A percentile compares a stretch with the other conserved stretches of the same genome.
Conservation (phyloP, 2,113 vertebrate species). For the Protobothrops mucrosquamatus region DNA sequence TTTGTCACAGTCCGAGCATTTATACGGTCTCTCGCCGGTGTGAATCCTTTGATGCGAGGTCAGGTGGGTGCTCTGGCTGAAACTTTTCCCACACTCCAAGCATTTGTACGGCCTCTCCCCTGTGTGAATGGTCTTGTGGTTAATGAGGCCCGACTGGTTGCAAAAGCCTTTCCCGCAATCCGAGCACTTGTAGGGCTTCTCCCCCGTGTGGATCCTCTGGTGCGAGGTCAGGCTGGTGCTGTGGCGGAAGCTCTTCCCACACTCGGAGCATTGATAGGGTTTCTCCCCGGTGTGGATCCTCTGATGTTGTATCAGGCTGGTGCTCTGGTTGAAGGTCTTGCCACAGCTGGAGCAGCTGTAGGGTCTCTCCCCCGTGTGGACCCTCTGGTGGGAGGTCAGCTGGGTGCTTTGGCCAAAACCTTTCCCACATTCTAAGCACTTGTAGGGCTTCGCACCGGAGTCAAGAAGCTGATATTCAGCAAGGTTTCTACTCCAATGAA, state of each 20-base stretch:
- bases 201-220: slow-evolving; percentile 59
- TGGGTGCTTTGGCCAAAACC: slow-evolving; percentile 61
- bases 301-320: slow-evolving; percentile 58
- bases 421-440: slow-evolving; percentile 60
- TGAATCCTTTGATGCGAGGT: slow-evolving; percentile 50
- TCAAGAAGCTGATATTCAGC: slow-evolving; percentile 51
- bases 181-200: slow-evolving; percentile 59
- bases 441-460: slow-evolving; percentile 59
- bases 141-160: slow-evolving; percentile 33
- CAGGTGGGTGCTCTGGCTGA: slow-evolving; percentile 55
- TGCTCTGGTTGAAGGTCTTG: slow-evolving; percentile 61
- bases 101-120: slow-evolving; percentile 60
- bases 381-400: slow-evolving; percentile 60
- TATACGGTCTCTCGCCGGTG: slow-evolving; percentile 24
- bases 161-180: slow-evolving; percentile 49
- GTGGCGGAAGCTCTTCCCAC: slow-evolving; percentile 13
- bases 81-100: slow-evolving; percentile 48
- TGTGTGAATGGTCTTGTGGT: slow-evolving; percentile 23
- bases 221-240: slow-evolving; percentile 37
- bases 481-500: slow-evolving; percentile 41
- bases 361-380: slow-evolving; percentile 61
- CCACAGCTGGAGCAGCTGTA: slow-evolving; percentile 60
- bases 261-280: neutral
- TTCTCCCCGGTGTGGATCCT: slow-evolving; percentile 53
- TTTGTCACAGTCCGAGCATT: slow-evolving; percentile 14